Percentiles rank a stretch among this genome's conserved stretches.
Evolutionary conservation across 1,140 invertebrate genomes (phyloP).

Genomic region (Helicorthomorpha holstii): DNA sequence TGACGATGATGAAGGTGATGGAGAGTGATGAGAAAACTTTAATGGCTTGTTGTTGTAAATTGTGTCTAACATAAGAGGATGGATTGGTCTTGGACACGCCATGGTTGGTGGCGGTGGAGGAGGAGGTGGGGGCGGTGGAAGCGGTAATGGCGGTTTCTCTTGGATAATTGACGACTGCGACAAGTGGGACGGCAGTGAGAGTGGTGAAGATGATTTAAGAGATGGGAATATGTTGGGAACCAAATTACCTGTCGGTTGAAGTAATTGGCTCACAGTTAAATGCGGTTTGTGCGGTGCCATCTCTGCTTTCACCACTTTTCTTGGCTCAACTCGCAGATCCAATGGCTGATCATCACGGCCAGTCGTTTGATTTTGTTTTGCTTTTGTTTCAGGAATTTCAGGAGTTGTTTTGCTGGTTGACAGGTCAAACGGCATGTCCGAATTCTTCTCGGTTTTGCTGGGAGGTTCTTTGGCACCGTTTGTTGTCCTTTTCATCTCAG

Average conservation of each 20-base stretch:
- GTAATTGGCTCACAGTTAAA: background rate
- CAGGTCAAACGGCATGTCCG: constrained; percentile 12
- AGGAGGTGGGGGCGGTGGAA: background rate
- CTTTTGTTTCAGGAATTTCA: constrained; percentile 7
- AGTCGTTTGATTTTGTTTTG: background rate
- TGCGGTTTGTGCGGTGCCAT: constrained; percentile 3
- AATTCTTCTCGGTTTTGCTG: background rate
- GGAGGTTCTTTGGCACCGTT: too few species aligned
- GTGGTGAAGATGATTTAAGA: constrained; percentile 12
- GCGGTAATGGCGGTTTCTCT: background rate
- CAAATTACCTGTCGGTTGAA: constrained; percentile 15
- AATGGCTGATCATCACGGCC: constrained; percentile 45
- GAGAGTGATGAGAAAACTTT: constrained; percentile 18
- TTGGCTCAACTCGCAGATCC: constrained; percentile 62
- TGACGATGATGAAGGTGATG: too few species aligned
- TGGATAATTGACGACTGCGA: too few species aligned
- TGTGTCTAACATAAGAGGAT: constrained; percentile 53
- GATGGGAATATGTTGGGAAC: constrained; percentile 10
- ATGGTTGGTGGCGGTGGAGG: constrained; percentile 24
- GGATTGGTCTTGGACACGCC: constrained; percentile 55
- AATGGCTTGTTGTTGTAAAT: constrained; percentile 38
- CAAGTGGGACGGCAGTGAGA: constrained; percentile 6
- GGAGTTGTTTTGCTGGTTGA: constrained; percentile 1
- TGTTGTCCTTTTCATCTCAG: background rate
- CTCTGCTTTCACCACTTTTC: constrained; percentile 36